Base-by-base conservation (phyloP, 2,797 vertebrate species). In the Forpus xanthops region DNA sequence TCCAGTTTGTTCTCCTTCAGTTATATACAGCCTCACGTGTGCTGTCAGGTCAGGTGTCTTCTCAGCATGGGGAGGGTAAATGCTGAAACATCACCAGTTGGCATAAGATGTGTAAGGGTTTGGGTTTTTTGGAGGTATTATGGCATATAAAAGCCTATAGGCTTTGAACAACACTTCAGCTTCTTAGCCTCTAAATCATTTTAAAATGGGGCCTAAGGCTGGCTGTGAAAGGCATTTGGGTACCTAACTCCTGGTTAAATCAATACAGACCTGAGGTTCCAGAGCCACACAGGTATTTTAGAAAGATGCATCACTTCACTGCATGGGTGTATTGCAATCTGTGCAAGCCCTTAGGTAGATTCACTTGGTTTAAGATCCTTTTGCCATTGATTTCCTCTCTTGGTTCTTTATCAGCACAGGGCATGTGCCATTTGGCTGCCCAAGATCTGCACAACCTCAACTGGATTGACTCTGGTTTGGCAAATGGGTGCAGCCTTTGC, bases 221-320 rank as follows among this genome's bases (percentile, higher is more conserved):
- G 35, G 20, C 37, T 27, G 45, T 7, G 12, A 12, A 42, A n/a
- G 9, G 33, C 33, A 2, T 2, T 17, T 4, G 45, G 10, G 20
- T 18, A 8, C 45, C 45, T 9, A 11, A 35, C 9, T 33, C 37
- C 42, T 2, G 23, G 6, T 24, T 9, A 30, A 35, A 50, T 12
- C 23, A 7, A 1, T 3, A 6, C n/a, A 14, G 41, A n/a, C 30
- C 53, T 3, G 23, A 44, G 19, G 11, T 15, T 12, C 39, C 8
- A 2, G 4, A 11, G 11, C 4, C 47, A 31, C 0, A 0, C 2
- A 8, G 72, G 67, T 18, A 6, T 20, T 55, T 45, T 15, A 5
- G 64, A n/a, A 30, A 50, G 42, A 41, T 12, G 19, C 39, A 3
- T 4, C 1, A 1, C 12, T 6, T 56, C 53, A 21, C 44, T 6